These are phyloP conservation scores for Acanthornis magna DNA, from an alignment of 2,797 vertebrate species.

Conservation along the genomic window DNA sequence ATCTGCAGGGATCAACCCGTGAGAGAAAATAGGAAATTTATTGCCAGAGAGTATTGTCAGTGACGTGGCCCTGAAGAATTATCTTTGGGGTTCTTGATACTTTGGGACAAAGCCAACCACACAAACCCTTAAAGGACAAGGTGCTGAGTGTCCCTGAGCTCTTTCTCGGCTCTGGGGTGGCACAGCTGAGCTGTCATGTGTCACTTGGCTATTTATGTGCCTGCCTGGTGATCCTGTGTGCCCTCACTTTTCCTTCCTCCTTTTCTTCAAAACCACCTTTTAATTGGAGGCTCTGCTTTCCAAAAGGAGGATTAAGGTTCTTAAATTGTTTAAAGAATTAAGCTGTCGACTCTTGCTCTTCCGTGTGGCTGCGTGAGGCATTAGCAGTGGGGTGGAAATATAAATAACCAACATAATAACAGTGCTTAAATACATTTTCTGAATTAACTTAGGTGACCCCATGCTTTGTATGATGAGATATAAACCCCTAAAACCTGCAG, in stretches of 20 bases:
- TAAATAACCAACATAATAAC: fast-evolving
- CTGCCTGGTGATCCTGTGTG: not conserved
- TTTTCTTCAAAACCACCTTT: not conserved
- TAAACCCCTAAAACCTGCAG: not conserved
- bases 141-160: not conserved
- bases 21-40: not conserved
- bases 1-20: not conserved
- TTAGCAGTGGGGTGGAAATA: not conserved
- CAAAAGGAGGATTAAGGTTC: not conserved
- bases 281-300: not conserved
- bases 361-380: not conserved
- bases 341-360: not conserved
- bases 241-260: not conserved
- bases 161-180: not conserved
- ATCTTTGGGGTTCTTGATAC: not conserved
- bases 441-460: not conserved
- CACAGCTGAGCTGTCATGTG: not conserved
- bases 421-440: not conserved
- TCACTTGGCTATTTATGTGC: not conserved
- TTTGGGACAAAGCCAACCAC: not conserved
- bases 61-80: not conserved
- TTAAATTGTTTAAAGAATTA: not conserved
- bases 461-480: not conserved
- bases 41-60: not conserved
- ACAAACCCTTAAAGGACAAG: not conserved